Evolutionary conservation across 1,140 invertebrate species (phyloP).

Genomic region (Cylas formicarius): DNA sequence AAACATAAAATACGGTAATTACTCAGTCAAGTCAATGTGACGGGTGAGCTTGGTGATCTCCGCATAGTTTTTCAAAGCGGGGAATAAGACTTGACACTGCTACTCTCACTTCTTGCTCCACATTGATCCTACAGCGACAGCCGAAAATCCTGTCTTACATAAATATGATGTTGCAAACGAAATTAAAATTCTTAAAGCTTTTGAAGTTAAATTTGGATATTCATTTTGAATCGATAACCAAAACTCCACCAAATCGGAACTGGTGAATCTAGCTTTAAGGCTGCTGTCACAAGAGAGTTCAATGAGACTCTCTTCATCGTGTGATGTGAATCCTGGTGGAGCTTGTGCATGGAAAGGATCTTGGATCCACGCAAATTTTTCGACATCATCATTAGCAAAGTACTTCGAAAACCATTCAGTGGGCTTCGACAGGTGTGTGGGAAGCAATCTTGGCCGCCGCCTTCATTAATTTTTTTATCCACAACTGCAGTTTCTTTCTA

Average conservation of each 20-base stretch:
- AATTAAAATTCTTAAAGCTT: slow-evolving; percentile 22
- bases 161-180: slow-evolving; percentile 33
- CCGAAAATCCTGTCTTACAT: slow-evolving; percentile 33
- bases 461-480: no score
- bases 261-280: slow-evolving; percentile 21
- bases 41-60: slow-evolving; percentile 13
- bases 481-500: no score
- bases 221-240: slow-evolving; percentile 6
- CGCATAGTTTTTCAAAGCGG: slow-evolving; percentile 20
- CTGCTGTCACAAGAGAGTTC: slow-evolving; percentile 30
- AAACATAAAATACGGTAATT: no score
- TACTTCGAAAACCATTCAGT: slow-evolving; percentile 22
- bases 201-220: slow-evolving; percentile 15
- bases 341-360: slow-evolving; percentile 28
- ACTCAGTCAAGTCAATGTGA: slow-evolving; percentile 10
- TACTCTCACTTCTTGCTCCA: slow-evolving; percentile 35
- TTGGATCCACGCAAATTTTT: slow-evolving; percentile 28
- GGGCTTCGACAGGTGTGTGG: slow-evolving; percentile 19
- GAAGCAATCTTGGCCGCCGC: no score
- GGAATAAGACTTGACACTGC: slow-evolving; percentile 27
- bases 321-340: slow-evolving; percentile 24
- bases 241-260: slow-evolving; percentile 17
- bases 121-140: slow-evolving; percentile 30
- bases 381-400: slow-evolving; percentile 22
- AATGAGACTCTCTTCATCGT: slow-evolving; percentile 26